Percentiles rank a stretch among this genome's conserved stretches.
Evolutionary conservation across 2,797 vertebrate species (phyloP).

Genomic region (Cynopterus sphinx): DNA sequence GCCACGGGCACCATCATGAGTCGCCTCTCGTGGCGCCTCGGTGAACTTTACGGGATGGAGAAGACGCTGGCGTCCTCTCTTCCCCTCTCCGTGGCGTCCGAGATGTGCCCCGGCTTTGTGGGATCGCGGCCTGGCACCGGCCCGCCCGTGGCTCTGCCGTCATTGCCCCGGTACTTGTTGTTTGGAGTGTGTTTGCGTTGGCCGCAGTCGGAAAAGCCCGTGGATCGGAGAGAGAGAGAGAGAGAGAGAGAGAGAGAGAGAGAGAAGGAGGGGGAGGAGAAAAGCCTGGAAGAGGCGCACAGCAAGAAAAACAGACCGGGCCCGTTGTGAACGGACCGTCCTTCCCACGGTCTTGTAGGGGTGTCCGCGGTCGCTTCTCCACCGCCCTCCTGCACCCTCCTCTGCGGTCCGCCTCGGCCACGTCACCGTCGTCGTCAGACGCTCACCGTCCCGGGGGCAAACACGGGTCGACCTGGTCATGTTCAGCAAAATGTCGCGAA

Average conservation of each 20-base stretch:
- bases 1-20: neutral
- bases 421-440: neutral
- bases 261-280: neutral
- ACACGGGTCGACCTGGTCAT: neutral
- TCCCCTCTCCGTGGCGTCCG: neutral
- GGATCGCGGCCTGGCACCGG: neutral
- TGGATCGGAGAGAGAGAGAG: too few species aligned
- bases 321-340: neutral
- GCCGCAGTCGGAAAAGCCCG: neutral
- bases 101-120: neutral
- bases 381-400: fast-evolving
- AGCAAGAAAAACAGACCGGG: neutral
- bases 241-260: too few species aligned
- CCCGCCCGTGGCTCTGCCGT: neutral
- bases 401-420: fast-evolving
- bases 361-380: neutral
- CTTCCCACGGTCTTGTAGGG: neutral
- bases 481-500: neutral
- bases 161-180: neutral
- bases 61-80: neutral
- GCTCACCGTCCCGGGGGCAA: neutral
- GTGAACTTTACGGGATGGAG: neutral
- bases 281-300: neutral
- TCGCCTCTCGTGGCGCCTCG: neutral
- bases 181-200: neutral